A percentile compares a stretch with the other conserved stretches of the same genome.
Conservation (phyloP, 1,140 invertebrate genomes). For the Drosophila varians region DNA sequence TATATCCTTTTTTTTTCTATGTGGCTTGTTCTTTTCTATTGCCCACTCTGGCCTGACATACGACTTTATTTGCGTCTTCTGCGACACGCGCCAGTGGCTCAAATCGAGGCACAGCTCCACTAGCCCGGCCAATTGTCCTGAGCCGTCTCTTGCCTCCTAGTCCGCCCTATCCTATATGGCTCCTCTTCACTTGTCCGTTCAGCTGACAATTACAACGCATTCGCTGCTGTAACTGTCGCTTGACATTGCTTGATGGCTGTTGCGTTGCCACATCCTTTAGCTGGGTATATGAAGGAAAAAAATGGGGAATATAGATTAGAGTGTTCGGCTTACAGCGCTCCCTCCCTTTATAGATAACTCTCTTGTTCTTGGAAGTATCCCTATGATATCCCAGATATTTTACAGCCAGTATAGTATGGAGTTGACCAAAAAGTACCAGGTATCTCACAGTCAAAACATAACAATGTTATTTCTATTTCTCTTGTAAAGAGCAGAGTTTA, state of each 20-base stretch:
- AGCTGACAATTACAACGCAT: conserved; percentile 72
- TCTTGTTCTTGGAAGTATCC: too few species aligned
- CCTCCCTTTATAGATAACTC: too few species aligned
- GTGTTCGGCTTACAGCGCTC: too few species aligned
- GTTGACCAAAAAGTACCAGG: too few species aligned
- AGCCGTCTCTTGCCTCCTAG: neutral
- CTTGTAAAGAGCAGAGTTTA: conserved; percentile 16
- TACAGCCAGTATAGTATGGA: too few species aligned
- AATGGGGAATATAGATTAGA: neutral
- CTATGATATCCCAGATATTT: neutral
- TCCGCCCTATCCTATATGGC: neutral
- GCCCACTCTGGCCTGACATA: conserved; percentile 31
- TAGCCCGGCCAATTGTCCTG: conserved; percentile 30
- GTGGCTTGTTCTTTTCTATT: conserved; percentile 3
- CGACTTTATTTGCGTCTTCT: conserved; percentile 63
- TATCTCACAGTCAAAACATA: neutral
- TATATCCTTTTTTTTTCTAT: conserved; percentile 19
- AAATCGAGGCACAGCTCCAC: conserved; percentile 31
- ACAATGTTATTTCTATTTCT: neutral
- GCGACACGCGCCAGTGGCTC: conserved; percentile 67
- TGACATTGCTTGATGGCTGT: conserved; percentile 16
- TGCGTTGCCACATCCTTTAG: neutral
- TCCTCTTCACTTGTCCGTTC: conserved; percentile 53
- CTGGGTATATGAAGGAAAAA: neutral
- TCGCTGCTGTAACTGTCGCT: conserved; percentile 34